Base-by-base conservation (phyloP, 2,888 invertebrate genomes). In the Philaethria dido region DNA sequence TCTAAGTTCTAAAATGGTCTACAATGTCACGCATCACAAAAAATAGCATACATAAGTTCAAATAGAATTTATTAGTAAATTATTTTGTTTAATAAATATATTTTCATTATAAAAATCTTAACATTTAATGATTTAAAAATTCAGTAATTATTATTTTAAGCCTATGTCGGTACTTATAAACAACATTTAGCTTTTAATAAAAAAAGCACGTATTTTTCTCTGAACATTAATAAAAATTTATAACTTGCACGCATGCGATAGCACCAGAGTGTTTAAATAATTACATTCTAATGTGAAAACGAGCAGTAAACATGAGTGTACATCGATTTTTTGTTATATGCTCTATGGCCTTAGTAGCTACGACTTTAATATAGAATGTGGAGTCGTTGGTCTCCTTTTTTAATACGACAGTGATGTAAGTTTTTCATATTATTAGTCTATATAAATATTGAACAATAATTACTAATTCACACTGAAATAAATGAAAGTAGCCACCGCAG, bases 251-350 rank as follows among this genome's bases (percentile, higher is more conserved):
- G 29, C 44, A 52, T 60, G 48, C 64, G 50, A 59, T 60, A 44
- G 18, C 59, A 60, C 8, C 50, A 50, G 20, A 16, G 42, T 39
- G 57, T 44, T 65, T 60, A 50, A 59, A 65, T 65, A 65, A 65
- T 65, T 59, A 50, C 42, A 60, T 65, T 59, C 64, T 65, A 65
- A 65, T 64, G 18, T 48, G 50, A 25, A 59, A 64, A 59, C 29
- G 25, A 64, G 57, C 45, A 59, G 25, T 64, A 59, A 64, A 64
- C 60, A 60, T 60, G 60, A 45, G 60, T 45, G 16, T 45, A 60
- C 20, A 54, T 54, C 54, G 44, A 29, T 45, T 29, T 55, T 44
- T 47, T 48, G 25, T 25, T 25, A 44, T 54, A 44, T 20, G 18
- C 42, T 8, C 25, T 3, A 8, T 9, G 9, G 8, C 1, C 6